These are phyloP conservation scores for Silurus glanis DNA, from an alignment of 2,113 vertebrate species.

Conservation along the genomic window DNA sequence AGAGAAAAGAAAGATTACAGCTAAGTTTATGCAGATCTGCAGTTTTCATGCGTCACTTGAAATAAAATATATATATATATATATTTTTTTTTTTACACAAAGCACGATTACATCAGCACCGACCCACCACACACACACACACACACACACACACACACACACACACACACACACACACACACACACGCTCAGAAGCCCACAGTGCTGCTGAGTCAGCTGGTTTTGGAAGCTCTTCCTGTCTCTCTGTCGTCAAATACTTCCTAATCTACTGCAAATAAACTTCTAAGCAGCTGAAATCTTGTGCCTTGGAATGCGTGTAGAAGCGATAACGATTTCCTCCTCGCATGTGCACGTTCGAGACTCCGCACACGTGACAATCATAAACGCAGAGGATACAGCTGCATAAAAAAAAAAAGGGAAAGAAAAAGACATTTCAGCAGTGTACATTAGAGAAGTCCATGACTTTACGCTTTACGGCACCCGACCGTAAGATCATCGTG, in stretches of 20 bases:
- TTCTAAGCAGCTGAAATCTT: neutral
- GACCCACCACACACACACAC: neutral
- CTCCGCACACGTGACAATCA: neutral
- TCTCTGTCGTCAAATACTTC: neutral
- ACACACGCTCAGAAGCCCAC: neutral
- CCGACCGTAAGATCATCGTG: too few species aligned
- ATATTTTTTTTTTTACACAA: neutral
- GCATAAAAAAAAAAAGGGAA: neutral
- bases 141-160: neutral
- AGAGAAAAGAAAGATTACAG: neutral
- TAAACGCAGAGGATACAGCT: neutral
- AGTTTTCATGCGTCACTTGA: neutral
- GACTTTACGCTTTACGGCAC: too few species aligned
- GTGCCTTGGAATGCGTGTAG: too few species aligned
- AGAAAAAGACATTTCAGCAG: neutral
- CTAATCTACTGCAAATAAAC: neutral
- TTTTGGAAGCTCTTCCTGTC: neutral
- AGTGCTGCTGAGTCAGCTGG: neutral
- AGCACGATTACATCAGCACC: neutral
- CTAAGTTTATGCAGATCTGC: neutral
- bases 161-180: conserved; percentile 3
- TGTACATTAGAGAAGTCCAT: too few species aligned
- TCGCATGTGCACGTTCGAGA: neutral
- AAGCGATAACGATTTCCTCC: neutral
- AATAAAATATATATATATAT: too few species aligned